Conservation (phyloP, 53 echinoderm and acorn worm species). For the Echinarachnius parma region DNA sequence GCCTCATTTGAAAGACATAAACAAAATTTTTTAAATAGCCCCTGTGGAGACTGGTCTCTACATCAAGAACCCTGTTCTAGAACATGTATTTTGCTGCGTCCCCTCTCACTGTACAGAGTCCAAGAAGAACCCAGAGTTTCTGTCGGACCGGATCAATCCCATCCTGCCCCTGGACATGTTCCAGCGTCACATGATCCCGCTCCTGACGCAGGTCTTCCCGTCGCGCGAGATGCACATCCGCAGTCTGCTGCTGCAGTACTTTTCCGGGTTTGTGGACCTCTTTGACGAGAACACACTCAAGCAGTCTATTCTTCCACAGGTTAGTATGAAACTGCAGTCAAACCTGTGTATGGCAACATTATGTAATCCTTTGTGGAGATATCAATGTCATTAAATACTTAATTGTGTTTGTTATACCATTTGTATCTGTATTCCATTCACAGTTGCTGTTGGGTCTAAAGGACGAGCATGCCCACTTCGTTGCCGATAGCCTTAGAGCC, state of each 20-base stretch:
- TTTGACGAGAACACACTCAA: slow-evolving; percentile 67
- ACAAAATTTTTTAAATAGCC: too few relatives aligned
- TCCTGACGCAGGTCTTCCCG: slow-evolving; percentile 68
- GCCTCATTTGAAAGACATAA: too few relatives aligned
- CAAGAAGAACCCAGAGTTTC: slow-evolving; percentile 55
- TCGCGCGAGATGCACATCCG: slow-evolving; percentile 91
- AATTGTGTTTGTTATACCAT: too few relatives aligned
- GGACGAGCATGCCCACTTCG: slow-evolving; percentile 75
- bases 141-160: slow-evolving; percentile 58
- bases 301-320: slow-evolving; percentile 71
- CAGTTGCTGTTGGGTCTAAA: slow-evolving; percentile 85
- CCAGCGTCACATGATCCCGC: slow-evolving; percentile 75
- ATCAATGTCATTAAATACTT: too few relatives aligned
- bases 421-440: too few relatives aligned
- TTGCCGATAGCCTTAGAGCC: slow-evolving; percentile 74
- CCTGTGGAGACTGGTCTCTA: too few relatives aligned
- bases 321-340: too few relatives aligned
- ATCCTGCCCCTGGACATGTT: slow-evolving; percentile 76
- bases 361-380: too few relatives aligned
- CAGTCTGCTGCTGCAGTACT: slow-evolving; percentile 71
- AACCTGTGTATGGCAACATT: too few relatives aligned
- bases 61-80: too few relatives aligned
- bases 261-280: slow-evolving; percentile 74
- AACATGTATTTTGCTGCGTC: too few relatives aligned
- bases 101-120: slow-evolving; percentile 13